Evolutionary conservation across 2,888 invertebrate genomes (phyloP), one percentile per base, ranked within the genome.

Genomic region (Lobophora halterata): DNA sequence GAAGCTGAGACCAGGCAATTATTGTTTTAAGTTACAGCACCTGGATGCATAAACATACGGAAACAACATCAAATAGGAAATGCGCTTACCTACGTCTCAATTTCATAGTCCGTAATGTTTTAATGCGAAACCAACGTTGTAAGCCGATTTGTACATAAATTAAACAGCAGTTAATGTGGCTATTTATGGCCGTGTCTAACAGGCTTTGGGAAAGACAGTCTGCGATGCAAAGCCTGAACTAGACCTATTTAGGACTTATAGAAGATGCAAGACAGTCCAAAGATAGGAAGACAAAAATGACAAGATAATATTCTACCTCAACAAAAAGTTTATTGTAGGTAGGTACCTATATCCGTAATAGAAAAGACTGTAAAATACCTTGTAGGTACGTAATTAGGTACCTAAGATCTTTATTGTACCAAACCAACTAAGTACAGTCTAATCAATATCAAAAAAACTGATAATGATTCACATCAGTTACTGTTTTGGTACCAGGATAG

Each of bases 111-210:
- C 42, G 49, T 61, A 66, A 72, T 62, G 63, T 66, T 67, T 68
- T 64, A 58, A 67, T 68, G 60, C 58, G 58, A 64, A 67, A 55
- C 55, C 61, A 63, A 65, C 65, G 58, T 55, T 61, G 61, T 71
- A 76, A 74, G 67, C 70, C 61, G 71, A 73, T 73, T 72, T 65
- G 57, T 63, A 54, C 40, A 65, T 71, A 68, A 66, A 71, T 67
- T 68, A 68, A 76, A 64, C 65, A 57, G 62, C 62, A 67, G 55
- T 71, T 77, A 75, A 74, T 71, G 72, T 68, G 71, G 71, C 72
- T 71, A 73, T 76, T 77, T 77, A 77, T 64, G 67, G 65, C 65
- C 69, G 61, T 70, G 47, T 53, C 62, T 65, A 68, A 70, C 56
- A 61, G 52, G 51, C 46, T 45, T 61, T 42, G 5, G 16, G 30